Base-by-base conservation (phyloP, 1,140 invertebrate species). In the Vollenhovia emeryi region DNA sequence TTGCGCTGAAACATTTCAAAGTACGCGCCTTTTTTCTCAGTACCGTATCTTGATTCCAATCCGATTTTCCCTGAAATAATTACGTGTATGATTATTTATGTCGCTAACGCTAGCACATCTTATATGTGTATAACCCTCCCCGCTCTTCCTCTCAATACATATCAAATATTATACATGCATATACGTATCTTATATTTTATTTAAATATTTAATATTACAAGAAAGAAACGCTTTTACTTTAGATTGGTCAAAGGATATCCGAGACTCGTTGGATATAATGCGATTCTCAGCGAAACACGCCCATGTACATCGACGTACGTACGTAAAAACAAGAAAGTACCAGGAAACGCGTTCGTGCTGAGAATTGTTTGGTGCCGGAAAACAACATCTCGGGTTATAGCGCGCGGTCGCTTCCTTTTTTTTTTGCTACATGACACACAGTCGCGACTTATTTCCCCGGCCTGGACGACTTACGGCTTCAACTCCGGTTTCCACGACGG, bases 401-500 rank as follows among this genome's bases (percentile, higher is more conserved):
- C 36, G 40, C 40, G 36, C 66, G 66, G 30, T 73, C 4, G n/a
- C n/a, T 36, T 62, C 30, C 18, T 18, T 62, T 66, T 43, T 66
- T 66, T 66, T 66, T 45, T 82, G 9, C 57, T 55, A 62, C 80
- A 64, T 33, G 68, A 73, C 66, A 55, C 55, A 75, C 48, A 80
- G 24, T 71, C 78, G 50, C 66, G 78, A 82, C 66, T 82, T 80
- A 80, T 71, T 80, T 57, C 76, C 8, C 36, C 64, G 21, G n/a
- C 69, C 50, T 73, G 27, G 69, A 21, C 78, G 50, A 82, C 78
- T 82, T 82, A 82, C 66, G 52, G 27, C 78, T 52, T 79, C 62
- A 79, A 62, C 80, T 84, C 57, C 36, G 78, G 52, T 71, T 82
- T 82, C 78, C 66, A 36, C 60, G 40, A 59, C 66, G 78, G 76